A percentile compares a stretch with the other conserved stretches of the same genome.
Evolutionary conservation across 2,797 vertebrate species (phyloP).

Genomic region (Chelmon rostratus): DNA sequence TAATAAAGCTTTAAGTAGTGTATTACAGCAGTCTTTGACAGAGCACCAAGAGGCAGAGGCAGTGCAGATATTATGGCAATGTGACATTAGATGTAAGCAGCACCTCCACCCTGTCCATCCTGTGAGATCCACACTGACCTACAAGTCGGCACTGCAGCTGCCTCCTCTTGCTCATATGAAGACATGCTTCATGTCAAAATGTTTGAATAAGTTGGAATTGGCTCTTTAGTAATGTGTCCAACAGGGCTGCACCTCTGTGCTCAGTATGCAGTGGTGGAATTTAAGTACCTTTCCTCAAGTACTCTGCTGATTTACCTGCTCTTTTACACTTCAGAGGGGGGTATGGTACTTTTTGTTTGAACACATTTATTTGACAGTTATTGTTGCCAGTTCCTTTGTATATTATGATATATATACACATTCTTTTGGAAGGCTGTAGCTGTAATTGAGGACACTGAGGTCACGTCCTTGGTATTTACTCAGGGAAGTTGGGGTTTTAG

Average conservation of each 20-base stretch:
- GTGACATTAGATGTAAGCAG: background rate
- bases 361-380: background rate
- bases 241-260: background rate
- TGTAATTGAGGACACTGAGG: background rate
- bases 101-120: constrained; percentile 14
- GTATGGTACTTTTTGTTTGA: background rate
- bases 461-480: constrained; percentile 7
- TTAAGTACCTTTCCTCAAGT: background rate
- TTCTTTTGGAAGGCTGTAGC: background rate
- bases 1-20: background rate
- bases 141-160: background rate
- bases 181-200: background rate
- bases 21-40: background rate
- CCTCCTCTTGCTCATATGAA: constrained; percentile 10
- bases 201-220: background rate
- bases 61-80: background rate
- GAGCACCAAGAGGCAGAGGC: background rate
- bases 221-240: constrained; percentile 5
- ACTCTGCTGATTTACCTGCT: background rate
- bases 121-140: background rate
- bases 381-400: background rate
- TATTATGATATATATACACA: background rate
- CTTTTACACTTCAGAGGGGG: background rate
- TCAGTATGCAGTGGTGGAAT: background rate
- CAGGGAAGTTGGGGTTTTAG: background rate